A percentile compares a stretch with the other conserved stretches of the same genome.
Conservation (phyloP, 1,140 invertebrate genomes). For the Anastatus disparis region DNA sequence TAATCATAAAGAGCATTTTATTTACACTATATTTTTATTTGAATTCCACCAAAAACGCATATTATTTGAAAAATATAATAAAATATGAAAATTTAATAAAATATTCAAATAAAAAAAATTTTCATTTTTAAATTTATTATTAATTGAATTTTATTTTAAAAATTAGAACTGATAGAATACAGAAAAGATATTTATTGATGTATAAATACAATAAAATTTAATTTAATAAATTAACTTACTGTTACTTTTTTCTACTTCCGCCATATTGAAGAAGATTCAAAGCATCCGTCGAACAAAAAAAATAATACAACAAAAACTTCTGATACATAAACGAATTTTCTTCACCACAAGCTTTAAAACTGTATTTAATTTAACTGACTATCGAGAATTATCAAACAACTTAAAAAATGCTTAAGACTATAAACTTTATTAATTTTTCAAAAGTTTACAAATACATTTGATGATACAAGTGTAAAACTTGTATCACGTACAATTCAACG, state of each 20-base stretch:
- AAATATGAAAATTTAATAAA: too few species aligned
- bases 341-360: too few species aligned
- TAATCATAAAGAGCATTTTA: too few species aligned
- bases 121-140: too few species aligned
- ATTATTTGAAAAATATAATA: too few species aligned
- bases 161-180: background rate
- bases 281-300: background rate
- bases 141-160: background rate
- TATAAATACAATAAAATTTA: too few species aligned
- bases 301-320: background rate
- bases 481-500: too few species aligned
- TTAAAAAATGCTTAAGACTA: background rate
- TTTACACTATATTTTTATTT: too few species aligned
- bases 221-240: background rate
- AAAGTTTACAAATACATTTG: background rate
- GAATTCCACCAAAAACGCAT: too few species aligned
- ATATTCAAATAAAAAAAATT: too few species aligned
- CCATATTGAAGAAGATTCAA: background rate
- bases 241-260: background rate
- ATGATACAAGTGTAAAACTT: background rate
- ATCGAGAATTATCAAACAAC: background rate
- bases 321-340: background rate
- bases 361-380: background rate
- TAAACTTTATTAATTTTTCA: background rate
- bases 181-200: too few species aligned